Conservation (phyloP, 1,140 invertebrate species). For the Drosophila saltans region DNA sequence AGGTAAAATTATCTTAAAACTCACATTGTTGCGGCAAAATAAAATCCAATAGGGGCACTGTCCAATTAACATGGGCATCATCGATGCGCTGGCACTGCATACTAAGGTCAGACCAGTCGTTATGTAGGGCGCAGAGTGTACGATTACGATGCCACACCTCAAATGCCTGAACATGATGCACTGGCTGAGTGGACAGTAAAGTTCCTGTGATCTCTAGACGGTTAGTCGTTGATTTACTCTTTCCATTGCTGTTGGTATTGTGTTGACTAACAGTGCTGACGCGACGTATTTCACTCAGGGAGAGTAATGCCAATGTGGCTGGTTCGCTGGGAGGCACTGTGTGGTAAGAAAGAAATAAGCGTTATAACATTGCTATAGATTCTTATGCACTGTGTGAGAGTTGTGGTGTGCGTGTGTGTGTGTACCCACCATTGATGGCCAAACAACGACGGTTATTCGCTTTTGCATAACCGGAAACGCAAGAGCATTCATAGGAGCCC, state of each 20-base stretch:
- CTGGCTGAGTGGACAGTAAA: slow-evolving; percentile 28
- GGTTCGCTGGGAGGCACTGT: slow-evolving; percentile 65
- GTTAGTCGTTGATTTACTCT: not conserved
- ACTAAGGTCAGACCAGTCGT: slow-evolving; percentile 82
- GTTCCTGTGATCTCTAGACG: slow-evolving; percentile 17
- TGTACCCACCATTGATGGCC: slow-evolving; percentile 88
- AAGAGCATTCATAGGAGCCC: slow-evolving; percentile 90
- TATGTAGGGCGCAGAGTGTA: slow-evolving; percentile 88
- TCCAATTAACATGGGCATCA: slow-evolving; percentile 85
- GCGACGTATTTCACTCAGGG: slow-evolving; percentile 56
- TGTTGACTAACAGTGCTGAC: slow-evolving; percentile 31
- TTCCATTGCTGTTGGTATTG: slow-evolving; percentile 22
- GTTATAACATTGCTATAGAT: slow-evolving; percentile 5
- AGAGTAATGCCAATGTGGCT: slow-evolving; percentile 63
- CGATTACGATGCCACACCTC: slow-evolving; percentile 85
- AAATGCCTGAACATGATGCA: slow-evolving; percentile 52
- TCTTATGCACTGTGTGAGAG: not conserved
- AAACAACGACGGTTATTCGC: slow-evolving; percentile 84
- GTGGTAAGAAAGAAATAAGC: slow-evolving; percentile 31
- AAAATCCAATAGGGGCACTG: slow-evolving; percentile 84
- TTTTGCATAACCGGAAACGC: slow-evolving; percentile 89
- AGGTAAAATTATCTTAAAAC: slow-evolving; percentile 45
- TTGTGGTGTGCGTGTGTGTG: not conserved
- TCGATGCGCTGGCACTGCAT: slow-evolving; percentile 86
- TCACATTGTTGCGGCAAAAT: slow-evolving; percentile 70